phyloP scores from a whole-genome alignment of 1,140 invertebrate species.

The Tyrophagus putrescentiae region DNA sequence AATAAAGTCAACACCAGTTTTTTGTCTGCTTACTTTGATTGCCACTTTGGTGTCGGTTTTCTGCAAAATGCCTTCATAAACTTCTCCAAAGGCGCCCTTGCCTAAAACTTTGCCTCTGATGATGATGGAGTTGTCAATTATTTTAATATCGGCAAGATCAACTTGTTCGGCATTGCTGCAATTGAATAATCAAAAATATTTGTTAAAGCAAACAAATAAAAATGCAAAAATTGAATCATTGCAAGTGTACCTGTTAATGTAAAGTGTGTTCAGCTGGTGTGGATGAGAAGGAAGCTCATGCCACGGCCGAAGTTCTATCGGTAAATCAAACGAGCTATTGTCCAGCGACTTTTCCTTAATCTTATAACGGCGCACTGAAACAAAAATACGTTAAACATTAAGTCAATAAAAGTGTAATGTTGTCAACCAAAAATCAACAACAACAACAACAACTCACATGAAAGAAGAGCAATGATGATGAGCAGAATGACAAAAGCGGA shows the following conservation, averaged over 20 bases:
- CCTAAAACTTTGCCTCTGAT: conserved; percentile 73
- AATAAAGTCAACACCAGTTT: neutral
- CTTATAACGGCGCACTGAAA: conserved; percentile 1
- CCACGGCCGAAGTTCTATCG: conserved; percentile 13
- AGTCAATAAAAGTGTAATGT: neutral
- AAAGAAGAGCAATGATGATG: neutral
- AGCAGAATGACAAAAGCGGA: neutral
- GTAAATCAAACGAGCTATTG: neutral
- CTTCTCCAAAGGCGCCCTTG: conserved; percentile 91
- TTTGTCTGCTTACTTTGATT: conserved; percentile 51
- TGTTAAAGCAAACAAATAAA: conserved; percentile 1
- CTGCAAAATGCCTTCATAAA: conserved; percentile 60
- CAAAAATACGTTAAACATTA: neutral
- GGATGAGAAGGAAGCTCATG: conserved; percentile 18
- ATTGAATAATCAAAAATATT: neutral
- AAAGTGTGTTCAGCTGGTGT: conserved; percentile 15
- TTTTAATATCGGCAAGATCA: conserved; percentile 57
- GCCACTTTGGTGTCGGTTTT: conserved; percentile 49
- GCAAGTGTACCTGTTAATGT: conserved; percentile 18
- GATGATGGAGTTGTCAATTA: conserved; percentile 62
- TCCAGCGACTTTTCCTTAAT: conserved; percentile 9
- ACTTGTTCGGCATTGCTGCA: conserved; percentile 39
- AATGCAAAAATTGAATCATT: conserved; percentile 3
- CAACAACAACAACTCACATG: neutral
- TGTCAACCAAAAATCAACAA: neutral